These are phyloP conservation scores for Steromphala cineraria DNA, from an alignment of 2,888 invertebrate genomes.

Conservation along the genomic window DNA sequence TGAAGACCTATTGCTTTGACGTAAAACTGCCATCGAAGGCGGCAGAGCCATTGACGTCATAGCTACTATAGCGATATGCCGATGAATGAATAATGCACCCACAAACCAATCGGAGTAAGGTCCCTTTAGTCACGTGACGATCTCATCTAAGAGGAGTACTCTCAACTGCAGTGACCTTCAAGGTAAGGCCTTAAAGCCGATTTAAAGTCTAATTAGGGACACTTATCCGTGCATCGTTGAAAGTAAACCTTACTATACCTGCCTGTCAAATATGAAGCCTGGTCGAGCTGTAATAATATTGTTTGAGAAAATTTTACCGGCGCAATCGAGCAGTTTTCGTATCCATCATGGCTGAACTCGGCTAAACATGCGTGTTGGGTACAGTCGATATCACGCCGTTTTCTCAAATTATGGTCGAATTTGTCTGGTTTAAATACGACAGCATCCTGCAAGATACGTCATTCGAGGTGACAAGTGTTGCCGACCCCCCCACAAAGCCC, in stretches of 20 bases:
- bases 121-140: conserved; percentile 20
- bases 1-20: not conserved
- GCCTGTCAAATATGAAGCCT: not conserved
- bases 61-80: conserved; percentile 7
- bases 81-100: conserved; percentile 19
- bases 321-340: not conserved
- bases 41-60: not conserved
- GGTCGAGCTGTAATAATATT: not conserved
- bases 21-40: not conserved
- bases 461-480: too few species aligned
- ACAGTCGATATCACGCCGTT: too few species aligned
- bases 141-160: conserved; percentile 8
- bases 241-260: not conserved
- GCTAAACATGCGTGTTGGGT: not conserved
- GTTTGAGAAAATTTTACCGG: not conserved
- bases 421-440: too few species aligned
- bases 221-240: not conserved
- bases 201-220: not conserved
- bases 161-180: conserved; percentile 7
- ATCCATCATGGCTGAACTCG: conserved; percentile 3
- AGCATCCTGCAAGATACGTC: too few species aligned
- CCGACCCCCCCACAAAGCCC: too few species aligned
- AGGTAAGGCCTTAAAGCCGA: conserved; percentile 11
- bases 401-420: too few species aligned
- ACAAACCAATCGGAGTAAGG: conserved; percentile 12